Evolutionary conservation across 2,888 invertebrate species (phyloP).

Genomic region (Drosophila monieri): DNA sequence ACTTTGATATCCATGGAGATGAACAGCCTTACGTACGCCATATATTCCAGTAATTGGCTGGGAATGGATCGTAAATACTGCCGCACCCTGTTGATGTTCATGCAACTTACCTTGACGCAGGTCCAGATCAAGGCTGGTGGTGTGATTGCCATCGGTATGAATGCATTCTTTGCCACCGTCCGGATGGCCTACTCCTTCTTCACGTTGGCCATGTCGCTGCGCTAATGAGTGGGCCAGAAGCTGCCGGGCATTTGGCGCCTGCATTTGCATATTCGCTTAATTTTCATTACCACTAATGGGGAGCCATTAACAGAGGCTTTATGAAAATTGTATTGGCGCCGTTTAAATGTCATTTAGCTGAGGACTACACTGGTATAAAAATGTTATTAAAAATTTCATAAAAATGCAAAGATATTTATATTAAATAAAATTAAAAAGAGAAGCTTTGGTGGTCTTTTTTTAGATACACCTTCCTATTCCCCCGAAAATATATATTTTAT

Average conservation of each 20-base stretch:
- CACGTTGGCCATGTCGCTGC: constrained; percentile 37
- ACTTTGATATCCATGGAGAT: constrained; percentile 29
- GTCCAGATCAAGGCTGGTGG: constrained; percentile 40
- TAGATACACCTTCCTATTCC: too few relatives aligned
- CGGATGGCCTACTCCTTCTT: constrained; percentile 43
- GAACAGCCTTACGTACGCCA: constrained; percentile 19
- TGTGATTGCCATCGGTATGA: constrained; percentile 40
- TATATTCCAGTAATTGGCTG: constrained; percentile 43
- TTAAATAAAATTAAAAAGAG: background rate
- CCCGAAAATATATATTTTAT: background rate
- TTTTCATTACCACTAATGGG: constrained; percentile 53
- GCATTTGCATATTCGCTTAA: constrained; percentile 38
- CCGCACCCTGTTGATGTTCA: constrained; percentile 31
- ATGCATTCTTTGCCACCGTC: constrained; percentile 41
- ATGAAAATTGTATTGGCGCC: constrained; percentile 52
- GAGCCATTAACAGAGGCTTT: constrained; percentile 43
- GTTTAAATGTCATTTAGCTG: constrained; percentile 63
- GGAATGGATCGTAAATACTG: constrained; percentile 20
- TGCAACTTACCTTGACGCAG: constrained; percentile 36
- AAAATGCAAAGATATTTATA: background rate
- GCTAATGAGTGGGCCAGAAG: constrained; percentile 25
- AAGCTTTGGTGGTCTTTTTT: too few relatives aligned
- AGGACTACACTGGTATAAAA: constrained; percentile 14
- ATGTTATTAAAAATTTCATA: background rate
- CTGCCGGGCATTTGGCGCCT: background rate